These are phyloP conservation scores for Glossophaga mutica DNA, from an alignment of 2,797 vertebrate genomes.

Conservation along the genomic window DNA sequence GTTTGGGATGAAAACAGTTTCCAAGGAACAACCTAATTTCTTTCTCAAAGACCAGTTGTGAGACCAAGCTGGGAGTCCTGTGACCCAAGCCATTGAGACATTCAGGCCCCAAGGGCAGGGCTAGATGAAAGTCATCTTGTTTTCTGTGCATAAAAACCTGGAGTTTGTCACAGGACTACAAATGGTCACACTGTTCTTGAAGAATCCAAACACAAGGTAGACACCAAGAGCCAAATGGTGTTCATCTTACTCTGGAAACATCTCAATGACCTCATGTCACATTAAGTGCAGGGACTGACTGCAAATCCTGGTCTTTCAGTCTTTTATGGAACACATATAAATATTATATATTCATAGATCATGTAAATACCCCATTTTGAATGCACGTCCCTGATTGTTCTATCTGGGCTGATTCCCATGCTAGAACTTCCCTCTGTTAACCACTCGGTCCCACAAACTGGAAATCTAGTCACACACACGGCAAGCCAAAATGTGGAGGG, in stretches of 20 bases:
- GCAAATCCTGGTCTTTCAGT: slow-evolving; percentile 75
- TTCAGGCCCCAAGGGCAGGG: slow-evolving; percentile 76
- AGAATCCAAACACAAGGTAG: slow-evolving; percentile 63
- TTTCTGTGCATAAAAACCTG: slow-evolving; percentile 68
- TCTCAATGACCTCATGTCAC: slow-evolving; percentile 82
- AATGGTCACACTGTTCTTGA: slow-evolving; percentile 67
- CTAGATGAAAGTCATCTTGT: slow-evolving; percentile 70
- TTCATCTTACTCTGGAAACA: slow-evolving; percentile 77
- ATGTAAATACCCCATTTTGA: slow-evolving; percentile 83
- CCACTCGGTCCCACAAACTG: slow-evolving; percentile 56
- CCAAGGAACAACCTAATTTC: slow-evolving; percentile 80
- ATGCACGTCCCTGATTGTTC: slow-evolving; percentile 67
- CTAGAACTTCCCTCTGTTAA: slow-evolving; percentile 10
- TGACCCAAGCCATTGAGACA: slow-evolving; percentile 72
- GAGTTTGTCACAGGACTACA: slow-evolving; percentile 29
- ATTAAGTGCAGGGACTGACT: slow-evolving; percentile 78
- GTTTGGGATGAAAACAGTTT: slow-evolving; percentile 98
- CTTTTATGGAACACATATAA: slow-evolving; percentile 51
- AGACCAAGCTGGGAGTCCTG: slow-evolving; percentile 70
- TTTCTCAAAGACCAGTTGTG: slow-evolving; percentile 74
- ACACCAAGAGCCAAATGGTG: slow-evolving; percentile 64
- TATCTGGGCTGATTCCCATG: slow-evolving; percentile 58
- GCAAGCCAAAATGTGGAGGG: neutral
- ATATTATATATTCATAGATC: slow-evolving; percentile 71
- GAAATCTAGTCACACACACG: slow-evolving; percentile 41